Percentiles rank a stretch among this genome's conserved stretches.
Conservation (phyloP, 2,797 vertebrate species). For the Aulostomus chinensis region DNA sequence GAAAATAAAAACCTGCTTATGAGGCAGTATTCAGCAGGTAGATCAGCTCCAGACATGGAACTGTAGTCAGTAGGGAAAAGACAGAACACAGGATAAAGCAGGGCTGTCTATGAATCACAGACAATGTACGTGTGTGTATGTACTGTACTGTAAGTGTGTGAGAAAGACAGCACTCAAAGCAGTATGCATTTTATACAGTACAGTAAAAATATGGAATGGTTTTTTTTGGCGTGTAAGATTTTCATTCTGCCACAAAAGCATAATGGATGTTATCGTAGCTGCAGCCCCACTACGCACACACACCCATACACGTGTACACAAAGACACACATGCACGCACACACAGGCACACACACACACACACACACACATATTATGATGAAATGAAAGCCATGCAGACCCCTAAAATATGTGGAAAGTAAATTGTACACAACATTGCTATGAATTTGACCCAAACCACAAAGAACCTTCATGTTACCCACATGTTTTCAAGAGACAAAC, state of each 20-base stretch:
- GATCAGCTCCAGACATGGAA: background rate
- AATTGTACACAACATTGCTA: too few species aligned
- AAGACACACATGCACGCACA: too few species aligned
- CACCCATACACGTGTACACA: too few species aligned
- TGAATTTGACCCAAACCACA: background rate
- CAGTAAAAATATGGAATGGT: background rate
- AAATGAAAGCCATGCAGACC: conserved; percentile 10
- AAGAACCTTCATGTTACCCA: background rate
- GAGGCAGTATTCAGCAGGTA: too few species aligned
- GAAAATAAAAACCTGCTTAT: too few species aligned
- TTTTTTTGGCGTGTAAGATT: conserved; percentile 5
- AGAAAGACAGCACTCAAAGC: too few species aligned
- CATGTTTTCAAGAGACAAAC: background rate
- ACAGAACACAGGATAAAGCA: background rate
- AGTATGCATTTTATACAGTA: background rate
- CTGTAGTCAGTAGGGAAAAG: background rate
- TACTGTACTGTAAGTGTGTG: too few species aligned
- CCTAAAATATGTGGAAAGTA: too few species aligned
- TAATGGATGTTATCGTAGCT: conserved; percentile 5
- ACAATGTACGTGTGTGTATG: background rate
- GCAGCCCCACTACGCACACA: background rate
- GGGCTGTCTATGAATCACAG: background rate
- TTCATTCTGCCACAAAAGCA: background rate
- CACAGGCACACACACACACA: background rate
- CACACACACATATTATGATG: background rate